Evolutionary conservation across 23 tunicate genomes (phyloP).

Genomic region (Trididemnum clinides): DNA sequence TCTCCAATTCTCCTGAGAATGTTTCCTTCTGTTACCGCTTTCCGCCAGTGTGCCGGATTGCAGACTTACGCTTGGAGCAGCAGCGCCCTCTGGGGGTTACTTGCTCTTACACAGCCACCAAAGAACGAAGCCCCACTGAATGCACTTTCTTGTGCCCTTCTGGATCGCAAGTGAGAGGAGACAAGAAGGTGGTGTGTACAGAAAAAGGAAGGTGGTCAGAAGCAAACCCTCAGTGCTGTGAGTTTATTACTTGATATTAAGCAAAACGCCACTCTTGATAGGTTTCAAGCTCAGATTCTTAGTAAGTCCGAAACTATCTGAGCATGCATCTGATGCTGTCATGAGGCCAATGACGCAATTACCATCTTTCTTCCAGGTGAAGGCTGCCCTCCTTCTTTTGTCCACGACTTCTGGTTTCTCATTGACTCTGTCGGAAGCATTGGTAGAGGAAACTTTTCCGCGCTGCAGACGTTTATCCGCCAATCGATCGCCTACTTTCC

Average conservation of each 20-base stretch:
- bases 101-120: slow-evolving; percentile 28
- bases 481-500: slow-evolving; percentile 42
- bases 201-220: slow-evolving; percentile 46
- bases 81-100: slow-evolving; percentile 33
- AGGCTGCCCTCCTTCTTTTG: slow-evolving; percentile 58
- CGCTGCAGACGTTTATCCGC: slow-evolving; percentile 37
- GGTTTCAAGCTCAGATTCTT: too few species aligned
- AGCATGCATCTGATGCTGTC: too few species aligned
- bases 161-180: slow-evolving; percentile 47
- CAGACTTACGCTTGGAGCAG: slow-evolving; percentile 41
- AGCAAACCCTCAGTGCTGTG: slow-evolving; percentile 47
- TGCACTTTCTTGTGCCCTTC: slow-evolving; percentile 61
- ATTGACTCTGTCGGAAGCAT: slow-evolving; percentile 35
- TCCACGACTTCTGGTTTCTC: slow-evolving; percentile 65
- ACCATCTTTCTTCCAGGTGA: slow-evolving; percentile 44
- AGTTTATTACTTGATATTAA: too few species aligned
- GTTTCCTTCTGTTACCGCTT: slow-evolving; percentile 43
- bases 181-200: slow-evolving; percentile 30
- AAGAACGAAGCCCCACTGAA: slow-evolving; percentile 29
- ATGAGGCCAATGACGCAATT: too few species aligned
- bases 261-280: too few species aligned
- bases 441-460: slow-evolving; percentile 33
- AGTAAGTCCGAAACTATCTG: too few species aligned
- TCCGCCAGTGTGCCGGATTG: slow-evolving; percentile 48
- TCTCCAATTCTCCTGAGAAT: slow-evolving; percentile 23